These are phyloP conservation scores for Sesia bembeciformis DNA, from an alignment of 2,888 invertebrate genomes.

Conservation along the genomic window DNA sequence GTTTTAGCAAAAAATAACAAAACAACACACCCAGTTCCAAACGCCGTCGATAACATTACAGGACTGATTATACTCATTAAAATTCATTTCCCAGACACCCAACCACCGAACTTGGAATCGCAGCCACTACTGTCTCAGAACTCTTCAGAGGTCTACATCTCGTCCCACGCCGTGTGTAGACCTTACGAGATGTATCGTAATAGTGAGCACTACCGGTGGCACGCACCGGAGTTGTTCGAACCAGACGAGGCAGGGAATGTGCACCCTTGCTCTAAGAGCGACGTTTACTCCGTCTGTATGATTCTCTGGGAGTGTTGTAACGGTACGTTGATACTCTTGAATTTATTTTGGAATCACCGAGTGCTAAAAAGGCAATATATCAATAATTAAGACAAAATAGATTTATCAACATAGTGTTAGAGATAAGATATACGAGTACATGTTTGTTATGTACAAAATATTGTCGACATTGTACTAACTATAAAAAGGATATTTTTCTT, in stretches of 20 bases:
- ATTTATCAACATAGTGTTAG: not conserved
- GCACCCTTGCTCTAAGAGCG: slow-evolving; percentile 47
- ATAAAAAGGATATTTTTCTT: too few species aligned
- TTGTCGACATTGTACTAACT: too few species aligned
- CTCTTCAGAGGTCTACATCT: slow-evolving; percentile 43
- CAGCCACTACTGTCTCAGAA: slow-evolving; percentile 46
- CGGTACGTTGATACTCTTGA: slow-evolving; percentile 25
- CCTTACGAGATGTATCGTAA: slow-evolving; percentile 29
- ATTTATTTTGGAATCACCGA: too few species aligned
- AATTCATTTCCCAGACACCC: not conserved
- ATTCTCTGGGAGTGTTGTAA: slow-evolving; percentile 65
- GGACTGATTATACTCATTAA: too few species aligned
- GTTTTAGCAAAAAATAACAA: too few species aligned
- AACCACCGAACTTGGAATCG: slow-evolving; percentile 27
- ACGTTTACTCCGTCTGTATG: slow-evolving; percentile 55
- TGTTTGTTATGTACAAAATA: not conserved
- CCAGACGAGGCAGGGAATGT: slow-evolving; percentile 43
- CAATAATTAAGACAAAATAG: too few species aligned
- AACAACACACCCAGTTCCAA: too few species aligned
- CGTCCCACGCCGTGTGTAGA: slow-evolving; percentile 30
- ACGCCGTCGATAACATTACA: too few species aligned
- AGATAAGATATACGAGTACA: not conserved
- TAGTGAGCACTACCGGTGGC: slow-evolving; percentile 49
- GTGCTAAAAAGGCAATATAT: too few species aligned
- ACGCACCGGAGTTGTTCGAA: slow-evolving; percentile 58